phyloP scores from a whole-genome alignment of 2,888 invertebrate species.

The Tinea trinotella region DNA sequence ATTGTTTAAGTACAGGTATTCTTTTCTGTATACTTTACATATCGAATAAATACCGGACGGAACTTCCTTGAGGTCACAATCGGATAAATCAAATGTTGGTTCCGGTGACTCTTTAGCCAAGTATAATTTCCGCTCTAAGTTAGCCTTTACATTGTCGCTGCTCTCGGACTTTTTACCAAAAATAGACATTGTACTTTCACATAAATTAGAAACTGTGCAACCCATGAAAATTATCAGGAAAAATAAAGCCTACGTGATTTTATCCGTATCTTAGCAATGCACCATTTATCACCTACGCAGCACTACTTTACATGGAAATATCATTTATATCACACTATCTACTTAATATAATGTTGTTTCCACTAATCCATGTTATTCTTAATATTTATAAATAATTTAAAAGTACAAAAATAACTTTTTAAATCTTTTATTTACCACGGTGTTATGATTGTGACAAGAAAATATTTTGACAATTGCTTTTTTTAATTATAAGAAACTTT shows the following conservation, averaged over 20 bases:
- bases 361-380: not conserved
- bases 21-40: constrained; percentile 87
- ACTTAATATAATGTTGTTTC: not conserved
- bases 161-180: constrained; percentile 44
- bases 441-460: not conserved
- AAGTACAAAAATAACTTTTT: not conserved
- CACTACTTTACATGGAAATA: not conserved
- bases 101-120: constrained; percentile 82
- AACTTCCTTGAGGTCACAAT: constrained; percentile 80
- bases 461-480: not conserved
- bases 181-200: constrained; percentile 54
- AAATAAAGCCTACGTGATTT: not conserved
- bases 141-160: constrained; percentile 40
- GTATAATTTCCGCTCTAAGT: constrained; percentile 58
- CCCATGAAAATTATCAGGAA: constrained; percentile 45
- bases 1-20: constrained; percentile 75
- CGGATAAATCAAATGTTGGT: constrained; percentile 84
- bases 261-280: constrained; percentile 21
- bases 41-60: constrained; percentile 85
- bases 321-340: not conserved
- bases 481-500: too few species aligned
- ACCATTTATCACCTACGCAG: constrained; percentile 9
- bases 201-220: constrained; percentile 56
- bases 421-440: not conserved
- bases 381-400: not conserved